Evolutionary conservation across 2,888 invertebrate species (phyloP), one percentile per base, ranked within the genome.

Genomic region (Diarsia mendica): DNA sequence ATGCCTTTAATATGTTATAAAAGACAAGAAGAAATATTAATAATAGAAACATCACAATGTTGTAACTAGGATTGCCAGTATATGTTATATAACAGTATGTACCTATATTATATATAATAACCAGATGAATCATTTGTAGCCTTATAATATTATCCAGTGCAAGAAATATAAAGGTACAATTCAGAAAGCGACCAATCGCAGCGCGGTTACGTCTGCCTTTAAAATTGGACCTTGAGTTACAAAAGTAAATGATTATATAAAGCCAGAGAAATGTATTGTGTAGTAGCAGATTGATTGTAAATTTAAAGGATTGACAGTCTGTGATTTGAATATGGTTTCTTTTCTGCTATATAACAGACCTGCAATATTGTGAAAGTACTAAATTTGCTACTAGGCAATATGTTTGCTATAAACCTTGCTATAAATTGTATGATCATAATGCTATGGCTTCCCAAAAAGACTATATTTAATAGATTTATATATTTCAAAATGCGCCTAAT

Each of bases 1-100:
- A 71, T 23, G n/a, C 23, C n/a, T 72, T 1, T 72, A 20, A n/a
- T 55, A 48, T 82, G 9, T 53, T 44, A 53, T 28, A 82, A 82
- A 79, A 79, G 77, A 79, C 68, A 76, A n/a, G 9, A 46, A 75
- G 1, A 15, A 28, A n/a, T 63, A 58, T 53, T 58, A 8, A 18
- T 23, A 46, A 33, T 15, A 49, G 18, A 39, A 13, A 6, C 33
- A 72, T 63, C 44, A 60, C 63, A 74, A n/a, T 44, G 3, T 33
- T 46, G 3, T 70, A 2, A 44, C 4, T 63, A 58, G 20, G 9
- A 51, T 65, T 81, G 8, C 49, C 49, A 11, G 64, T 48, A 5
- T 48, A 33, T 44, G 2, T 18, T 28, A 55, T 28, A 58, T 8
- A 58, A 28, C 58, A 33, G 23, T 49, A 18, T 68, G 13, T n/a